A percentile compares a stretch with the other conserved stretches of the same genome.
phyloP scores from a whole-genome alignment of 1,140 invertebrate genomes.

The Apolygus lucorum region DNA sequence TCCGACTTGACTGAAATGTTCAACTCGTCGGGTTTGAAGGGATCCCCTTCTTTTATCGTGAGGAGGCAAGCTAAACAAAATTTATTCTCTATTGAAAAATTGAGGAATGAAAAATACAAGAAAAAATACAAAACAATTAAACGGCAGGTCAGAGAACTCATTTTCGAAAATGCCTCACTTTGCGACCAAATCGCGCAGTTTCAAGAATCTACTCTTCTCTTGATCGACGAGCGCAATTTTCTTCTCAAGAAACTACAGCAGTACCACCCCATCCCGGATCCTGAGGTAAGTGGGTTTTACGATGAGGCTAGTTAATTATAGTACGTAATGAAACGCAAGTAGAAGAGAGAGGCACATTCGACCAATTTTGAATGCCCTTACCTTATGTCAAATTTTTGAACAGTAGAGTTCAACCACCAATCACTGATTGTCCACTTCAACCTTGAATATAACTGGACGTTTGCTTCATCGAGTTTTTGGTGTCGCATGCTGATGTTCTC shows the following conservation, averaged over 20 bases:
- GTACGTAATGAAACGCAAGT: not conserved
- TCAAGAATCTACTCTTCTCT: slow-evolving; percentile 62
- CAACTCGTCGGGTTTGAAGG: not conserved
- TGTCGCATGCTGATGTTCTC: too few relatives aligned
- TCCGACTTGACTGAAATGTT: too few relatives aligned
- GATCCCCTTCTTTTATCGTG: not conserved
- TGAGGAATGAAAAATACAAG: slow-evolving; percentile 41
- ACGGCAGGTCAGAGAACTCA: slow-evolving; percentile 44
- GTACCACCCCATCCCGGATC: slow-evolving; percentile 43
- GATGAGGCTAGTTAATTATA: slow-evolving; percentile 38
- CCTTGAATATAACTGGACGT: too few relatives aligned
- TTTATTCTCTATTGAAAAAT: not conserved
- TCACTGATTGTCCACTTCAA: too few relatives aligned
- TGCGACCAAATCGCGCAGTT: slow-evolving; percentile 70
- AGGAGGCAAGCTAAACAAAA: not conserved
- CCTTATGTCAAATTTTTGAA: too few relatives aligned
- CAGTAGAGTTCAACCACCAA: too few relatives aligned
- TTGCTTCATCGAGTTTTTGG: too few relatives aligned
- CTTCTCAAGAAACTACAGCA: slow-evolving; percentile 55
- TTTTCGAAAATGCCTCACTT: slow-evolving; percentile 63
- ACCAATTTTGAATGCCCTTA: slow-evolving; percentile 37
- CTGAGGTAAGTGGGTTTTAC: too few relatives aligned
- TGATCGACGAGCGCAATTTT: slow-evolving; percentile 67
- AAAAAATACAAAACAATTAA: slow-evolving; percentile 47
- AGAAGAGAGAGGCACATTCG: slow-evolving; percentile 28